Evolutionary conservation across 2,113 vertebrate species (phyloP).

Genomic region (Epinephelus moara): DNA sequence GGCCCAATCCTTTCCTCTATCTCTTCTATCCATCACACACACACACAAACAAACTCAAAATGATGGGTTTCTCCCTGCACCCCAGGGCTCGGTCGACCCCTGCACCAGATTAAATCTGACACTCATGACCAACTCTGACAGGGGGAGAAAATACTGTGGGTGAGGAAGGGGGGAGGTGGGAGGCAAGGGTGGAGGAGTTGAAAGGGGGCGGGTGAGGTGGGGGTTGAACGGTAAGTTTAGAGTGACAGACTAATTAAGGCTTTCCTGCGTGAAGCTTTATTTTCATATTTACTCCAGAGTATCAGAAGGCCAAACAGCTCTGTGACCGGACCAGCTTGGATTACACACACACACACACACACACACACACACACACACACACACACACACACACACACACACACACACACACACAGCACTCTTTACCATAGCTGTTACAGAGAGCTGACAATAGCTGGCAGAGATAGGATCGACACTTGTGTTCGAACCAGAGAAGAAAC

Average conservation of each 20-base stretch:
- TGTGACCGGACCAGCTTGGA: conserved; percentile 37
- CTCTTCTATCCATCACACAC: conserved; percentile 65
- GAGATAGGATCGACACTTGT: conserved; percentile 39
- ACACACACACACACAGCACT: conserved; percentile 8
- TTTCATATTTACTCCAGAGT: conserved; percentile 82
- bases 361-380: conserved; percentile 25
- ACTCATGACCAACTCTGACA: conserved; percentile 81
- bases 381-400: conserved; percentile 35
- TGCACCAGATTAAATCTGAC: conserved; percentile 82
- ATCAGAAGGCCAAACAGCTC: conserved; percentile 67
- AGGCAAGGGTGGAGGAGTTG: background rate
- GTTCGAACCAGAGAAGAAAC: conserved; percentile 1
- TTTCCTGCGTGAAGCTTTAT: conserved; percentile 81
- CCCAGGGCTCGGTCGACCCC: conserved; percentile 76
- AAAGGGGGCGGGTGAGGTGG: background rate
- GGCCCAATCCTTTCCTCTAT: conserved; percentile 62
- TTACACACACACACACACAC: conserved; percentile 42
- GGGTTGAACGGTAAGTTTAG: conserved; percentile 58
- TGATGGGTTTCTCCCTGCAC: conserved; percentile 77
- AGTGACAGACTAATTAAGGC: conserved; percentile 82
- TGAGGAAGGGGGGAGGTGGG: background rate
- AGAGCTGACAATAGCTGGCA: conserved; percentile 22
- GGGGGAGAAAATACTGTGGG: conserved; percentile 57
- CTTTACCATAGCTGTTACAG: conserved; percentile 5
- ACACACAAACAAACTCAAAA: conserved; percentile 63